Evolutionary conservation across 2,797 vertebrate genomes (phyloP).

Genomic region (Pseudopleuronectes americanus): DNA sequence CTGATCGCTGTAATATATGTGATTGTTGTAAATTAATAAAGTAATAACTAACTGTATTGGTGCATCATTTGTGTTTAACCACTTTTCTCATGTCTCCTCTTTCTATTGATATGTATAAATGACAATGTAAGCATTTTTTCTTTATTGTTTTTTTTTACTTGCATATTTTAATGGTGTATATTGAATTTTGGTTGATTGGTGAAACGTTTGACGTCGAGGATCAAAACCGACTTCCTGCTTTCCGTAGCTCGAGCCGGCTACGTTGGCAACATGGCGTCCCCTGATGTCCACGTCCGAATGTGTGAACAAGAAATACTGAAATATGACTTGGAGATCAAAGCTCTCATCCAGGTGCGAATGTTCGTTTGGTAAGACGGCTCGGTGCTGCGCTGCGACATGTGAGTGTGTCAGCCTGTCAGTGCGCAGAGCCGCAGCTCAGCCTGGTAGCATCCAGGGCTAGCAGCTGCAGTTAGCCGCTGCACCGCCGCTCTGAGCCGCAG

Average conservation of each 20-base stretch:
- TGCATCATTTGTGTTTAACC: background rate
- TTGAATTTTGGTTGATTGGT: no score
- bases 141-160: background rate
- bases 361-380: conserved; percentile 28
- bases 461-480: conserved; percentile 18
- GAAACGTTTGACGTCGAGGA: background rate
- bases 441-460: background rate
- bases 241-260: conserved; percentile 69
- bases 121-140: background rate
- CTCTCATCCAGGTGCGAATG: conserved; percentile 90
- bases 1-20: conserved; percentile 5
- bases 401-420: background rate
- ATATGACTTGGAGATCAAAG: conserved; percentile 96
- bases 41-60: background rate
- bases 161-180: background rate
- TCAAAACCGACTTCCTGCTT: conserved; percentile 35
- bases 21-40: conserved; percentile 49
- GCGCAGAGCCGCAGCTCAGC: background rate
- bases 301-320: conserved; percentile 95
- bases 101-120: background rate
- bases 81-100: no score
- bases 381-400: rapidly evolving
- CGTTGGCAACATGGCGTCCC: conserved; percentile 86
- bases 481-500: background rate
- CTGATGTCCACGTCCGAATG: conserved; percentile 88